Evolutionary conservation across 1,140 invertebrate genomes (phyloP).

Genomic region (Leptestheria dahalacensis): DNA sequence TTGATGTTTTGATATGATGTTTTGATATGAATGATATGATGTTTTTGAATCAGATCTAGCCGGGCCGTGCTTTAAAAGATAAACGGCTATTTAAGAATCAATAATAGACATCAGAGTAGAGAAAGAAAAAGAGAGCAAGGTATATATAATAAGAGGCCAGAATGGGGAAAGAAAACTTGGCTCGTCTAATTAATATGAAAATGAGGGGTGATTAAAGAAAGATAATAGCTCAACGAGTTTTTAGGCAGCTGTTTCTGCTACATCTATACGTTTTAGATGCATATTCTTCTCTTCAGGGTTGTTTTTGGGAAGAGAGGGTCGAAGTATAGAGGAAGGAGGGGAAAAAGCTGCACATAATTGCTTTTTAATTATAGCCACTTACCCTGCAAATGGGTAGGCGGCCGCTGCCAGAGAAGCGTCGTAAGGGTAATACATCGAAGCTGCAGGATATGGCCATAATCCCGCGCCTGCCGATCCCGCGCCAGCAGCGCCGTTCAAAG

Average conservation of each 20-base stretch:
- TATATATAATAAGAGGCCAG: too few relatives aligned
- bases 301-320: too few relatives aligned
- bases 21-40: too few relatives aligned
- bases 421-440: conserved; percentile 75
- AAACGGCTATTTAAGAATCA: too few relatives aligned
- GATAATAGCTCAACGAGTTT: not conserved
- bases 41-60: too few relatives aligned
- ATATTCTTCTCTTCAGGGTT: not conserved
- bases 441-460: conserved; percentile 51
- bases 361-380: conserved; percentile 33
- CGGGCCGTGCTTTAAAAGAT: too few relatives aligned
- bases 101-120: too few relatives aligned
- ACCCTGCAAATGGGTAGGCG: conserved; percentile 84
- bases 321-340: not conserved
- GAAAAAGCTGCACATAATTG: conserved; percentile 1
- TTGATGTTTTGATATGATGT: too few relatives aligned
- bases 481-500: conserved; percentile 46
- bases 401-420: conserved; percentile 37
- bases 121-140: too few relatives aligned
- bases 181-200: too few relatives aligned
- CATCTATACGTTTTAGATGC: not conserved
- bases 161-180: too few relatives aligned
- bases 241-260: conserved; percentile 3
- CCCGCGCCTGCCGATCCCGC: conserved; percentile 42
- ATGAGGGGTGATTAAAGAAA: not conserved